Evolutionary conservation across 2,797 vertebrate species (phyloP), one percentile per base, ranked within the genome.

Genomic region (Anguilla marmorata): DNA sequence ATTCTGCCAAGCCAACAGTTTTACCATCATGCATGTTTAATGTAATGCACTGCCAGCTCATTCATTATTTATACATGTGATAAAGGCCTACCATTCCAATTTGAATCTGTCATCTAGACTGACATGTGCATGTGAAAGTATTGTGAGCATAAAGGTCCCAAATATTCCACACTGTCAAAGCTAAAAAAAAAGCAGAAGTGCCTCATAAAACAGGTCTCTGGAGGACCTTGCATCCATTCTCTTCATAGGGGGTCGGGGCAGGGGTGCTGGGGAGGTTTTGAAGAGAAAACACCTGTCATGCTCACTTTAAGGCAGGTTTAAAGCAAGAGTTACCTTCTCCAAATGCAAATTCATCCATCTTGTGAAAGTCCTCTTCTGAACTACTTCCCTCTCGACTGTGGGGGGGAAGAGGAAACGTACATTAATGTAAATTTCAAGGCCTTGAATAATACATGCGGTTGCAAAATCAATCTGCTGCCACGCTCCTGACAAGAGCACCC

Each of bases 321-420:
- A 84, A 45, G 79, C 7, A n/a, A 45, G 41, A 82, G 92, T 91
- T 93, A 99, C 98, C 97, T 99, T 99, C 92, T 98, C 97, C 87
- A 99, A 95, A 90, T 99, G 98, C 3, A 99, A 96, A 92, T 99
- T 99, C 90, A 99, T 98, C 98, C 98, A 99, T 88, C 98, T 96
- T 4, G 98, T 99, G 90, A 99, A 99, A 21, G 98, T 99, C 91
- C 98, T 97, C 96, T 99, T 99, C 97, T 99, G 98, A 56, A 99
- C 98, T 91, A 97, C 95, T 87, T 99, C 97, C 5, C 98, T 94
- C 92, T 99, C 98, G 37, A 98, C 98, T 99, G 63, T 27, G 94
- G 41, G 96, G 96, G 37, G 37, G 37, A 94, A 91, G 91, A 88
- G 92, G 45, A 89, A 27, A 50, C 66, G 66, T 14, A 58, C 37